Base-by-base conservation (phyloP, 2,797 vertebrate species). In the Pempheris klunzingeri region DNA sequence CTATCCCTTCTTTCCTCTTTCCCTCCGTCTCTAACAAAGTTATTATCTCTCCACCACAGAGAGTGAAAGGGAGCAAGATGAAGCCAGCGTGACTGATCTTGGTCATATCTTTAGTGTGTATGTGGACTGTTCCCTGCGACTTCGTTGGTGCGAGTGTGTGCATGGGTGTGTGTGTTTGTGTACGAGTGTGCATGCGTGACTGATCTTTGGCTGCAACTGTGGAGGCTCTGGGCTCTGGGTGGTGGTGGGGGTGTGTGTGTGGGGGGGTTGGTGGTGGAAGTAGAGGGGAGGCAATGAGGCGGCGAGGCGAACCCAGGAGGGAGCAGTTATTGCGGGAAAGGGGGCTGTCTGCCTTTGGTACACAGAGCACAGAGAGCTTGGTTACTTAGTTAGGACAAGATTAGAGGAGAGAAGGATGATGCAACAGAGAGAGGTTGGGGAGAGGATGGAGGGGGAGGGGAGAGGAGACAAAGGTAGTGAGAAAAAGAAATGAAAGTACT, bases 21-120 rank as follows among this genome's bases (percentile, higher is more conserved):
- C n/a, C 22, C 34, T 68, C 67, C 49, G 7, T 69, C 54, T 26
- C 54, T 53, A 39, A 66, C 30, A 57, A 64, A 75, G 70, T 82
- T 68, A 71, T 74, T 74, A 65, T 80, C 53, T 62, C 60, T 71
- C 47, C 53, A 64, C 59, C 63, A 62, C 75, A 22, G 53, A 24
- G 66, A 81, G 20, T 9, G 24, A 65, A 50, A 69, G 3, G 54
- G 38, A 65, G n/a, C 32, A 26, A 72, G 46, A 80, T 61, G 59
- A 78, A 77, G 65, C 68, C 78, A 75, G 24, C 13, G 18, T 80
- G 77, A 78, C 74, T 59, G 77, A 87, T 80, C 67, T 58, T 78
- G 59, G 39, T 78, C 70, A 61, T 65, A 71, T 68, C 38, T 82
- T 32, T 28, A 32, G 34, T 46, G 72, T 64, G 26, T 54, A 1